Percentiles rank a stretch among this genome's conserved stretches.
Conservation (phyloP, 92 coral and sea anemone species). For the Palythoa heliodiscus region DNA sequence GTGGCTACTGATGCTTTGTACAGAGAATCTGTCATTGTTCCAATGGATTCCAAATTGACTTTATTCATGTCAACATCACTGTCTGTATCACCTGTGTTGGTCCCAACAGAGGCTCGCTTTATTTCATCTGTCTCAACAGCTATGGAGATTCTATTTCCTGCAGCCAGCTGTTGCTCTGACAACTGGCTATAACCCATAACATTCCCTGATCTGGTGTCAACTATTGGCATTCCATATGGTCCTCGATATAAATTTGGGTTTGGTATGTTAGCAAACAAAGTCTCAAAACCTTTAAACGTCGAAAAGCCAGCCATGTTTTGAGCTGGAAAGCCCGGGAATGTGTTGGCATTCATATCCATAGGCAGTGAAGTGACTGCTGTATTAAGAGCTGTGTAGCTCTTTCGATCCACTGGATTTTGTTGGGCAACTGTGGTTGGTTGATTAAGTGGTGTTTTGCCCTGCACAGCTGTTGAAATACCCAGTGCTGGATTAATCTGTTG, state of each 20-base stretch:
- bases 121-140: slow-evolving; percentile 82
- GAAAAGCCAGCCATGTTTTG: slow-evolving; percentile 39
- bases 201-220: slow-evolving; percentile 40
- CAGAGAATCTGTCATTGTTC: slow-evolving; percentile 90
- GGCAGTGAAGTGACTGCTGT: slow-evolving; percentile 34
- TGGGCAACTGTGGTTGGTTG: slow-evolving; percentile 24
- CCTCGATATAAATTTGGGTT: slow-evolving; percentile 42
- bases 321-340: slow-evolving; percentile 28
- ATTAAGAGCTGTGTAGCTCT: slow-evolving; percentile 35
- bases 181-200: slow-evolving; percentile 41
- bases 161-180: slow-evolving; percentile 34
- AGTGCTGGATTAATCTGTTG: slow-evolving; percentile 23
- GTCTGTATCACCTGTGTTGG: slow-evolving; percentile 71
- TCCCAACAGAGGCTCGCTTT: slow-evolving; percentile 70
- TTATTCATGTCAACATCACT: slow-evolving; percentile 19
- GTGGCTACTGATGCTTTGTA: slow-evolving; percentile 79
- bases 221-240: slow-evolving; percentile 42
- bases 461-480: slow-evolving; percentile 5
- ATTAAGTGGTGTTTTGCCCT: slow-evolving; percentile 22
- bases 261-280: slow-evolving; percentile 39
- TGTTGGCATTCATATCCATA: slow-evolving; percentile 40
- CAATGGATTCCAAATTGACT: slow-evolving; percentile 62
- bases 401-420: slow-evolving; percentile 28
- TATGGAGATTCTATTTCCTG: slow-evolving; percentile 61
- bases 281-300: slow-evolving; percentile 37